Evolutionary conservation across 2,113 vertebrate species (phyloP), one percentile per base, ranked within the genome.

Genomic region (Sakesphorus luctuosus): DNA sequence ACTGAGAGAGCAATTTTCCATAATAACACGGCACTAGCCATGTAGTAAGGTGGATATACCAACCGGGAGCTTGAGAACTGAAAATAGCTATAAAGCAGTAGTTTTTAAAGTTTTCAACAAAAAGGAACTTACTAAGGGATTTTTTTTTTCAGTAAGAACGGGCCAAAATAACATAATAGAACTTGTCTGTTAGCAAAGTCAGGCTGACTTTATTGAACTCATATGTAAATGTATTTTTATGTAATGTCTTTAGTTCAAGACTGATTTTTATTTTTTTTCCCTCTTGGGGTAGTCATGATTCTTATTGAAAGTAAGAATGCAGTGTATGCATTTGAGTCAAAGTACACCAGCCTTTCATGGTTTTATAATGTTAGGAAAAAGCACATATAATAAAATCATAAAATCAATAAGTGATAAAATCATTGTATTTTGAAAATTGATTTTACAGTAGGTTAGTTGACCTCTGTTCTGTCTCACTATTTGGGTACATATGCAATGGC

Each of bases 401-500:
- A 40, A 40, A 40, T 40, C 40, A 40, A 62, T 68, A 96, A 84
- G 80, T 85, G n/a, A 86, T 95, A 95, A 96, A 96, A 95, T 79
- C 49, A 95, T 66, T 84, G 74, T 80, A 38, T 91, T 94, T 97
- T 94, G 74, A 87, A 92, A 88, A 87, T 85, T 89, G 88, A 25
- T 96, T 89, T 97, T 90, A 40, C 35, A 69, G 65, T 38, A 92
- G 78, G 67, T 79, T 96, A 77, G 49, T 31, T 97, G 90, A 76
- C 91, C 3, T 53, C 47, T 53, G 26, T 33, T 28, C 10, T 20
- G 36, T 56, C 38, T n/a, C 36, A 5, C 31, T 21, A 1, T 84
- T 44, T 59, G n/a, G 66, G 14, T 36, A 13, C 50, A 28, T 0
- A 3, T 35, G 19, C 81, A 83, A n/a, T 61, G 77, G 87, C 67